These are phyloP conservation scores for Stenurella melanura DNA, from an alignment of 2,888 invertebrate species.

Conservation along the genomic window DNA sequence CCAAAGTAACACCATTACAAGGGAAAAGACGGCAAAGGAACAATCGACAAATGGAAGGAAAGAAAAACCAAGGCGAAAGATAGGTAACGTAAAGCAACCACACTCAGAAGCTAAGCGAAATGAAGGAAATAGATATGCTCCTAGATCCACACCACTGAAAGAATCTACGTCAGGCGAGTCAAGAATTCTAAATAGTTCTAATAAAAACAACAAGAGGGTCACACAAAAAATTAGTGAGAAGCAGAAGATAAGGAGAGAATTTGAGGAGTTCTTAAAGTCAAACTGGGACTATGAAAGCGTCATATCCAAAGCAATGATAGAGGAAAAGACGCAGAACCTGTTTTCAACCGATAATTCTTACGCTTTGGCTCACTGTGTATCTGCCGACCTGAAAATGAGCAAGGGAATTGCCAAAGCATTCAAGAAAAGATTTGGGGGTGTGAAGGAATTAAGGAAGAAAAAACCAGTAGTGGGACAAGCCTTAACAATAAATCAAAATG, in stretches of 20 bases:
- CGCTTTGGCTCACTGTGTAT: neutral
- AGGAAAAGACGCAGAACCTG: neutral
- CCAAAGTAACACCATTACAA: neutral
- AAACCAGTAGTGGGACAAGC: neutral
- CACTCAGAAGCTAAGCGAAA: too few relatives aligned
- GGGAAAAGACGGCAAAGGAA: neutral
- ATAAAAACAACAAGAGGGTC: neutral
- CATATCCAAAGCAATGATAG: neutral
- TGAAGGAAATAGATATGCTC: too few relatives aligned
- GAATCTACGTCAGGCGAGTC: too few relatives aligned
- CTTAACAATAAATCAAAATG: neutral
- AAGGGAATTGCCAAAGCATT: neutral
- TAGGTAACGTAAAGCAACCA: neutral
- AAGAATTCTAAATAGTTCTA: neutral
- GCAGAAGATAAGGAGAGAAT: neutral
- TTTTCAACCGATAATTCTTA: neutral
- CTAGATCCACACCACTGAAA: too few relatives aligned
- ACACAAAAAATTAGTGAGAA: neutral
- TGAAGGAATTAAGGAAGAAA: neutral
- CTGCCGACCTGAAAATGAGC: conserved; percentile 1
- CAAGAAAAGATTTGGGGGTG: neutral
- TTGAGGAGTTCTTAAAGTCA: neutral
- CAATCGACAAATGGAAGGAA: too few relatives aligned
- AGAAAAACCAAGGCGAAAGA: too few relatives aligned
- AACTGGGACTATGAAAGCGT: neutral